These are phyloP conservation scores for Pseudopipra pipra DNA, from an alignment of 2,113 vertebrate genomes.

Conservation along the genomic window DNA sequence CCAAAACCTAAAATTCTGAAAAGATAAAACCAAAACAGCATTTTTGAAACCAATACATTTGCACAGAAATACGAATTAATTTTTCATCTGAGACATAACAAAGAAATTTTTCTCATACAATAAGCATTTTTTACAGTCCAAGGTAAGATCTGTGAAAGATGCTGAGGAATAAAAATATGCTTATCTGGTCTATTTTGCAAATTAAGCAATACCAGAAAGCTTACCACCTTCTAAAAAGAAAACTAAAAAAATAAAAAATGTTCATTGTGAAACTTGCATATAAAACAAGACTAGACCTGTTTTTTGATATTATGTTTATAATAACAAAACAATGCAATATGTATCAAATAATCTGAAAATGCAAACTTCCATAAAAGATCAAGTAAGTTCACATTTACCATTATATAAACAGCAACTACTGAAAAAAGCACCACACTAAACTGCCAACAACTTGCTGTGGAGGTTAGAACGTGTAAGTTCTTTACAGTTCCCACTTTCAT, in stretches of 20 bases:
- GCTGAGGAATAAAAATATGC: background rate
- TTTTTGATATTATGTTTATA: accelerated
- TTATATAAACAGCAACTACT: background rate
- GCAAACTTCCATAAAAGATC: background rate
- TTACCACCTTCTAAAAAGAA: background rate
- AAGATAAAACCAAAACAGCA: background rate
- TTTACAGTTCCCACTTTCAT: background rate
- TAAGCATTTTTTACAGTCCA: background rate
- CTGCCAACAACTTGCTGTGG: background rate
- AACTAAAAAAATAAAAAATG: background rate
- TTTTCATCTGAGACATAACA: background rate
- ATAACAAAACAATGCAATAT: background rate
- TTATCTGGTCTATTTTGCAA: background rate
- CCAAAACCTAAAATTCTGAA: constrained; percentile 41
- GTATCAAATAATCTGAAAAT: background rate
- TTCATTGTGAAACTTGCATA: background rate
- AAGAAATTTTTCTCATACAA: background rate
- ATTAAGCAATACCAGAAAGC: background rate
- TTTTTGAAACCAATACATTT: background rate
- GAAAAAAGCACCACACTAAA: background rate
- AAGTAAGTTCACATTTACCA: background rate
- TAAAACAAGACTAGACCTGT: background rate
- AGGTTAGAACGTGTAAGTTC: background rate
- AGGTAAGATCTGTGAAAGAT: background rate
- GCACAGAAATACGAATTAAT: background rate